Evolutionary conservation across 2,888 invertebrate genomes (phyloP).

Genomic region (Fragum fragum): DNA sequence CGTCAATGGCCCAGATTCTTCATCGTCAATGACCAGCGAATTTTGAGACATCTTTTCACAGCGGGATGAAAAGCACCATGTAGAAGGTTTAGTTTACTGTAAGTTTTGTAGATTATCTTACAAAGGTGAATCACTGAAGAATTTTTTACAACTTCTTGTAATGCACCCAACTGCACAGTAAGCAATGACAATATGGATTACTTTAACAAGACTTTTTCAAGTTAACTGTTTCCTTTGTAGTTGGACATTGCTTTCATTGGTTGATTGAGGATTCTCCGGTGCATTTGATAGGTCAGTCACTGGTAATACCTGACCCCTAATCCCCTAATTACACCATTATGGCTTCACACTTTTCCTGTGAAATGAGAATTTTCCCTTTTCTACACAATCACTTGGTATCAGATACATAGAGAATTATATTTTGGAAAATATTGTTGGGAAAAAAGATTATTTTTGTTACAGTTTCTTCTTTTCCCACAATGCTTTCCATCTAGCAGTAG

Average conservation of each 20-base stretch:
- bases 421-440: too few relatives aligned
- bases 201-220: not conserved
- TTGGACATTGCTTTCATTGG: not conserved
- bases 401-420: too few relatives aligned
- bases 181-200: not conserved
- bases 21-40: constrained; percentile 28
- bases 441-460: too few relatives aligned
- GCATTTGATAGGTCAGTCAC: not conserved
- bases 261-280: not conserved
- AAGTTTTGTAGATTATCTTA: too few relatives aligned
- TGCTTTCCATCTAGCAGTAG: too few relatives aligned
- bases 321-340: not conserved
- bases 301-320: not conserved
- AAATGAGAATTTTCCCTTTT: not conserved
- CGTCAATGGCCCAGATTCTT: constrained; percentile 30
- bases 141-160: too few relatives aligned
- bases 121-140: not conserved
- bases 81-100: too few relatives aligned
- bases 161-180: not conserved
- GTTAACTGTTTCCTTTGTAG: not conserved
- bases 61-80: not conserved
- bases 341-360: not conserved
- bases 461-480: too few relatives aligned
- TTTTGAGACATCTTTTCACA: constrained; percentile 31
- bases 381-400: not conserved